Percentiles rank a stretch among this genome's conserved stretches.
These are phyloP conservation scores for Aegithalos caudatus DNA, from an alignment of 2,113 vertebrate genomes.

Conservation along the genomic window DNA sequence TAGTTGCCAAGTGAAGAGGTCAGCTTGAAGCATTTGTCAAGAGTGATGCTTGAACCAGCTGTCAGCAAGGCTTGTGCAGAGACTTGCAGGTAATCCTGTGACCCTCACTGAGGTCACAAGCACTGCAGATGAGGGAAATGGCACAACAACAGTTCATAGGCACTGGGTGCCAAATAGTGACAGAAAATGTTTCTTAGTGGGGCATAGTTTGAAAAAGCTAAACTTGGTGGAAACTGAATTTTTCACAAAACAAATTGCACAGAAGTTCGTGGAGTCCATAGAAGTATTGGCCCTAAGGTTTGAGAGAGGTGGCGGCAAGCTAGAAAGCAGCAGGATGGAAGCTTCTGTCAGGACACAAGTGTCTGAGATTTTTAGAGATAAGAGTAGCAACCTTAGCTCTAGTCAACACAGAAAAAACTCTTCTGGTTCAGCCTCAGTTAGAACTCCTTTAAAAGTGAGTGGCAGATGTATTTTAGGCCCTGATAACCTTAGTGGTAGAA, in stretches of 20 bases:
- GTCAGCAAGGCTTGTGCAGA: neutral
- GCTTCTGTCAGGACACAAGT: neutral
- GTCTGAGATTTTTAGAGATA: neutral
- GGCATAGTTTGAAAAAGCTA: neutral
- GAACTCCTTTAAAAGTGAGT: neutral
- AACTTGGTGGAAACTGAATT: neutral
- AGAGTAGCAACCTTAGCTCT: neutral
- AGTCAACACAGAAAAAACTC: neutral
- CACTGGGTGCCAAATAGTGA: neutral
- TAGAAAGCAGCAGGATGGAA: neutral
- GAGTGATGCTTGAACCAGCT: neutral
- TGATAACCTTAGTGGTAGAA: neutral
- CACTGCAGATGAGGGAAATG: rapidly evolving
- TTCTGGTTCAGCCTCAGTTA: neutral
- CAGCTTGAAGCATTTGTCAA: neutral
- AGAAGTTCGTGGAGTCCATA: neutral
- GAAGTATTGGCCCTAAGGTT: neutral
- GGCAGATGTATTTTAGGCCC: neutral
- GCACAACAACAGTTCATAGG: neutral
- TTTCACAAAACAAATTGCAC: neutral
- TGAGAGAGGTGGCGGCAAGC: neutral
- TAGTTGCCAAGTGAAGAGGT: neutral
- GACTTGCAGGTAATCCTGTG: neutral
- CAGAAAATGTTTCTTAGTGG: neutral
- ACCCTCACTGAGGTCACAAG: neutral